Evolutionary conservation across 1,140 invertebrate species (phyloP), one percentile per base, ranked within the genome.

Genomic region (Idris sp.): DNA sequence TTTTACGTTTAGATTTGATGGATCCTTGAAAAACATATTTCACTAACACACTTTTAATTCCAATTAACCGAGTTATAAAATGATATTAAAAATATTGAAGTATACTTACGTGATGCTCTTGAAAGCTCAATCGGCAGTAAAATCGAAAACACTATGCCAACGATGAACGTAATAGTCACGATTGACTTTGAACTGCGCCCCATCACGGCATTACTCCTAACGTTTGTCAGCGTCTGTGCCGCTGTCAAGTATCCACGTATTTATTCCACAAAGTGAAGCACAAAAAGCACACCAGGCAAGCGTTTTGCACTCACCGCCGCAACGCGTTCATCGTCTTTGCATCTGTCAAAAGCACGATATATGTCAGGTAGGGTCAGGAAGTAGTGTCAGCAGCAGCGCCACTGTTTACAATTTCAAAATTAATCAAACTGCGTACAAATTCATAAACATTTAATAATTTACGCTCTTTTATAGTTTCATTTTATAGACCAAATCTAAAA

Each of bases 151-250:
- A 85, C 75, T 80, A 80, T 82, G 76, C 73, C 82, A 80, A 80
- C 80, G 73, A 84, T 77, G 77, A 83, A 80, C 71, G 82, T 80
- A 83, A 82, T 79, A 78, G 81, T 74, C 72, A 83, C 81, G 77
- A 81, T 84, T 58, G 80, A 81, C 78, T 82, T 80, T 78, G 81
- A 84, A 79, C 80, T 81, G 84, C 79, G 79, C 81, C 84, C 84
- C 84, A 85, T 86, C 84, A 86, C 84, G 84, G 84, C 84, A 85
- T 86, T 77, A 84, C 83, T 82, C 81, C 84, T 46, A 78, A 78
- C 77, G 72, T 80, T 75, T 67, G 80, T 73, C 65, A 74, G 71
- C 72, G 61, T 31, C 38, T 33, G 49, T 43, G 71, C 62, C 61
- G 62, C 76, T 64, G 65, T 71, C 59, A 69, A 53, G 49, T 38